Conservation (phyloP, 2,888 invertebrate species). For the Alitta virens region DNA sequence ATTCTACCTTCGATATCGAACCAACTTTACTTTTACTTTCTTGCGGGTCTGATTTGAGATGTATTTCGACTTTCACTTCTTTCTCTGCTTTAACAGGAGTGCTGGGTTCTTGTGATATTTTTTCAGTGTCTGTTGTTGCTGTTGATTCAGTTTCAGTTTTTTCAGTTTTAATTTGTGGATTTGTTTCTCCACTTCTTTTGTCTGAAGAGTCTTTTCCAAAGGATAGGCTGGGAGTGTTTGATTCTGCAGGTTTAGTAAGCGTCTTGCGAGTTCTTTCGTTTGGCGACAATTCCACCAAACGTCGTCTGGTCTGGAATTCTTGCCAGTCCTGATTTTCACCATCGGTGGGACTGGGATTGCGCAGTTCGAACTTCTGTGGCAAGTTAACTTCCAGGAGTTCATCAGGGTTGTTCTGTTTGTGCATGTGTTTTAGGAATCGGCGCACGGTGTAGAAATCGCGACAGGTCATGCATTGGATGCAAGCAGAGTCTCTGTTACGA, state of each 20-base stretch:
- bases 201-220: background rate
- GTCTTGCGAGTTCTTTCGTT: background rate
- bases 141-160: background rate
- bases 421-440: slow-evolving; percentile 45
- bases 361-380: slow-evolving; percentile 38
- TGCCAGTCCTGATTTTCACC: slow-evolving; percentile 16
- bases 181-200: background rate
- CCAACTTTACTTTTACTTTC: background rate
- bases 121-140: background rate
- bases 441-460: slow-evolving; percentile 43
- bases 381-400: slow-evolving; percentile 35
- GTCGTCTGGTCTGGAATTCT: slow-evolving; percentile 10
- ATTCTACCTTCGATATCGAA: background rate
- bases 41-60: background rate
- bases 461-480: slow-evolving; percentile 48
- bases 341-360: slow-evolving; percentile 26
- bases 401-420: slow-evolving; percentile 37
- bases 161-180: background rate
- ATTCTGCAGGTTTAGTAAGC: background rate
- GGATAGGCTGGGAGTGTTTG: background rate
- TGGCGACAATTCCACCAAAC: background rate
- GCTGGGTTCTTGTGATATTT: background rate
- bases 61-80: background rate
- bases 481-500: slow-evolving; percentile 36
- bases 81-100: background rate